A percentile compares a stretch with the other conserved stretches of the same genome.
Conservation (phyloP, 2,113 vertebrate species). For the Tetrax tetrax region DNA sequence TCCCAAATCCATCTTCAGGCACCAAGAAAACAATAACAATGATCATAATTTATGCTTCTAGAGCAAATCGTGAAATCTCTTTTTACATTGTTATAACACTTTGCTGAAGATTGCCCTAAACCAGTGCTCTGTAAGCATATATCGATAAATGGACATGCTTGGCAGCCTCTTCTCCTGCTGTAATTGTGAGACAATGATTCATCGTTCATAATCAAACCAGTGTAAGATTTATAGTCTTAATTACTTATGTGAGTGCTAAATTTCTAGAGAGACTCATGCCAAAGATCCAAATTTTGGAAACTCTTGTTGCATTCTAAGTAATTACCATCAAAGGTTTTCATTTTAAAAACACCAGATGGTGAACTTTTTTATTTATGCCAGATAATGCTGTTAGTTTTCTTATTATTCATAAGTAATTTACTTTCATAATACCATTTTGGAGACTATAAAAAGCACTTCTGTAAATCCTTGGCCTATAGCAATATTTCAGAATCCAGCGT, state of each 20-base stretch:
- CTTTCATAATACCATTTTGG: slow-evolving; percentile 25
- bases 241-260: slow-evolving; percentile 41
- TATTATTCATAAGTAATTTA: slow-evolving; percentile 32
- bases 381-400: slow-evolving; percentile 43
- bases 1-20: slow-evolving; percentile 51
- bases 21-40: slow-evolving; percentile 44
- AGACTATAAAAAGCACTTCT: slow-evolving; percentile 9
- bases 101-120: slow-evolving; percentile 1
- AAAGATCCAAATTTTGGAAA: slow-evolving; percentile 48
- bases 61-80: slow-evolving; percentile 27
- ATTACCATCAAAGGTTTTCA: slow-evolving; percentile 58
- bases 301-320: slow-evolving; percentile 32
- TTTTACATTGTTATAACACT: slow-evolving; percentile 38
- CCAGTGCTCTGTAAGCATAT: neutral
- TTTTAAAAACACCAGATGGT: slow-evolving; percentile 64
- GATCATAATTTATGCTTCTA: slow-evolving; percentile 38
- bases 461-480: neutral
- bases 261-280: slow-evolving; percentile 31
- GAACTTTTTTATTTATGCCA: slow-evolving; percentile 48
- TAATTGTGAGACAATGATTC: slow-evolving; percentile 53
- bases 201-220: neutral
- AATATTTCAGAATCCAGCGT: neutral
- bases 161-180: slow-evolving; percentile 15
- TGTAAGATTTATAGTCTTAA: slow-evolving; percentile 61
- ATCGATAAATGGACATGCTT: slow-evolving; percentile 46